These are phyloP conservation scores for Catocala fraxini DNA, from an alignment of 2,888 invertebrate genomes.

Conservation along the genomic window DNA sequence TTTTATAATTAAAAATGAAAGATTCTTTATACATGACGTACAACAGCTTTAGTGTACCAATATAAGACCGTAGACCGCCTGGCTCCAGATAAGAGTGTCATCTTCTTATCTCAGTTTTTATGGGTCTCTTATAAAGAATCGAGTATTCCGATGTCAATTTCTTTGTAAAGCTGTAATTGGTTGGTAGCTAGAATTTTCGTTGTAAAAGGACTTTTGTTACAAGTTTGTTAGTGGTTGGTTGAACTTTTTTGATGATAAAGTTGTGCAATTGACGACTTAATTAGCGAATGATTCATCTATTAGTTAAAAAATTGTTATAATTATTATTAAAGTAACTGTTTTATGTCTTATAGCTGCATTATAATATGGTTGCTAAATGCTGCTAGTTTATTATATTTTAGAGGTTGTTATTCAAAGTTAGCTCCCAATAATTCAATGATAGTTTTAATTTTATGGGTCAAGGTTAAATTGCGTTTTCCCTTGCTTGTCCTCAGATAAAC, in stretches of 20 bases:
- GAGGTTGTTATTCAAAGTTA: no score
- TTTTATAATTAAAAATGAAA: slow-evolving; percentile 72
- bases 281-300: no score
- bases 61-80: slow-evolving; percentile 73
- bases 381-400: no score
- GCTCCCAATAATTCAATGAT: neutral
- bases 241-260: neutral
- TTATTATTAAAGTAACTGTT: no score
- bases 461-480: neutral
- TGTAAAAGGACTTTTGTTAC: slow-evolving; percentile 18
- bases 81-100: slow-evolving; percentile 77
- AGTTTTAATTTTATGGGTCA: neutral
- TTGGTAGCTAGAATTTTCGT: slow-evolving; percentile 41
- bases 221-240: slow-evolving; percentile 12
- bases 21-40: slow-evolving; percentile 64
- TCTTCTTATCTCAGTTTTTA: slow-evolving; percentile 52
- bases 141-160: slow-evolving; percentile 43
- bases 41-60: slow-evolving; percentile 60
- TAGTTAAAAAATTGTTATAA: no score
- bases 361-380: no score
- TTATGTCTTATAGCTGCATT: no score
- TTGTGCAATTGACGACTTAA: neutral
- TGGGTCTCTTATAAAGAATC: slow-evolving; percentile 45
- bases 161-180: slow-evolving; percentile 47
- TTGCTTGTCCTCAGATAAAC: slow-evolving; percentile 1